Conservation (phyloP, 2,888 invertebrate species). For the Zelleria hepariella region DNA sequence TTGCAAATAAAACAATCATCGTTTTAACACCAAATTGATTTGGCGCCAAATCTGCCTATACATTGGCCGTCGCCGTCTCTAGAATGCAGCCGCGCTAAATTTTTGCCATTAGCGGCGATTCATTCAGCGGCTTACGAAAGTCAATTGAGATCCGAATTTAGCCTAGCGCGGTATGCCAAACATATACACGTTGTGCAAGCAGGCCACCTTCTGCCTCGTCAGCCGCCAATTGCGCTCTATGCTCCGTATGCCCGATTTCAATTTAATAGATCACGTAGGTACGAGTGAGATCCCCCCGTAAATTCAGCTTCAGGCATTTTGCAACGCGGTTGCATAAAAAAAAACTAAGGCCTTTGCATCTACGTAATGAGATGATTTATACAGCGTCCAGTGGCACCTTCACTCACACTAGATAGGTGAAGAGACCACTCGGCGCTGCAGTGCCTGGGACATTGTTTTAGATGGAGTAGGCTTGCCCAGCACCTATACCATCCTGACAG, state of each 20-base stretch:
- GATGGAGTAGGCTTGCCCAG: too few relatives aligned
- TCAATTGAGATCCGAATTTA: slow-evolving; percentile 58
- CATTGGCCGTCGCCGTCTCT: slow-evolving; percentile 12
- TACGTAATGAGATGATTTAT: too few relatives aligned
- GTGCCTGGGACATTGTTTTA: too few relatives aligned
- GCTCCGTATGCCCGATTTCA: slow-evolving; percentile 14
- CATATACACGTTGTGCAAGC: slow-evolving; percentile 29
- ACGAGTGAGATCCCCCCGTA: slow-evolving; percentile 6
- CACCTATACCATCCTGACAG: too few relatives aligned
- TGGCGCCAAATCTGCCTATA: not conserved
- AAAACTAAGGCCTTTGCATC: too few relatives aligned
- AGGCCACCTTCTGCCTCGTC: slow-evolving; percentile 12
- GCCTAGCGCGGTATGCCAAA: slow-evolving; percentile 45
- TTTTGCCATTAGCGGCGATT: slow-evolving; percentile 35
- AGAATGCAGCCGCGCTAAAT: slow-evolving; percentile 26
- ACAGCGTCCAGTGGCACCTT: too few relatives aligned
- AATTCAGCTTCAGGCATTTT: not conserved
- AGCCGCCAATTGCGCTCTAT: slow-evolving; percentile 9
- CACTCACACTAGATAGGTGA: too few relatives aligned
- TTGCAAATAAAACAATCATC: not conserved
- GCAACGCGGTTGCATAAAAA: not conserved
- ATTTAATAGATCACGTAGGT: slow-evolving; percentile 8
- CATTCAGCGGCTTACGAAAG: slow-evolving; percentile 54
- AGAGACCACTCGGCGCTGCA: too few relatives aligned
- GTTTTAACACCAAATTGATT: not conserved